Conservation (phyloP, 2,113 vertebrate species). For the Pseudonaja textilis region DNA sequence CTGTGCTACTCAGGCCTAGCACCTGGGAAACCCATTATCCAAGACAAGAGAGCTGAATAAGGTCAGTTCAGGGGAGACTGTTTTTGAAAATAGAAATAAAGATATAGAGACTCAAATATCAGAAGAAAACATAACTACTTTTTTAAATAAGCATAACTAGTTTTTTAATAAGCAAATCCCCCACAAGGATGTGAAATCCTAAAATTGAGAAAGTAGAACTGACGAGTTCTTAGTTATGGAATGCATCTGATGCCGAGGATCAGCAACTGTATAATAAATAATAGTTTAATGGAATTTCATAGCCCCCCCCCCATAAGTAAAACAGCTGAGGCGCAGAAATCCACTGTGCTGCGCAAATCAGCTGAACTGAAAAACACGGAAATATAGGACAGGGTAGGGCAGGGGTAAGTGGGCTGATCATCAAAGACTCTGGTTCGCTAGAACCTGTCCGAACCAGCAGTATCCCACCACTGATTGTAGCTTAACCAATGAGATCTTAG, state of each 20-base stretch:
- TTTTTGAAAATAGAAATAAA: background rate
- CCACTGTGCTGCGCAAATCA: too few relatives aligned
- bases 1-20: background rate
- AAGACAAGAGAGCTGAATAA: background rate
- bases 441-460: too few relatives aligned
- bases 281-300: background rate
- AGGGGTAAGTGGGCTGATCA: too few relatives aligned
- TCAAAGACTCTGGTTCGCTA: too few relatives aligned
- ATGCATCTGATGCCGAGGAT: background rate
- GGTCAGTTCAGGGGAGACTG: background rate
- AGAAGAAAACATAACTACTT: background rate
- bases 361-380: too few relatives aligned
- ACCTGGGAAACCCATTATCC: slow-evolving; percentile 14
- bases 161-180: background rate
- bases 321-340: too few relatives aligned
- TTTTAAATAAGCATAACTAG: background rate
- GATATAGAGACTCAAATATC: background rate
- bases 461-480: background rate
- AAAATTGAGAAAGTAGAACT: background rate
- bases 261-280: background rate
- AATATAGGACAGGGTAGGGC: too few relatives aligned
- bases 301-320: too few relatives aligned
- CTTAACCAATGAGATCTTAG: background rate
- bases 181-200: background rate
- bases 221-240: background rate